These are phyloP conservation scores for Pseudococcus longispinus DNA, from an alignment of 2,888 invertebrate genomes.

Conservation along the genomic window DNA sequence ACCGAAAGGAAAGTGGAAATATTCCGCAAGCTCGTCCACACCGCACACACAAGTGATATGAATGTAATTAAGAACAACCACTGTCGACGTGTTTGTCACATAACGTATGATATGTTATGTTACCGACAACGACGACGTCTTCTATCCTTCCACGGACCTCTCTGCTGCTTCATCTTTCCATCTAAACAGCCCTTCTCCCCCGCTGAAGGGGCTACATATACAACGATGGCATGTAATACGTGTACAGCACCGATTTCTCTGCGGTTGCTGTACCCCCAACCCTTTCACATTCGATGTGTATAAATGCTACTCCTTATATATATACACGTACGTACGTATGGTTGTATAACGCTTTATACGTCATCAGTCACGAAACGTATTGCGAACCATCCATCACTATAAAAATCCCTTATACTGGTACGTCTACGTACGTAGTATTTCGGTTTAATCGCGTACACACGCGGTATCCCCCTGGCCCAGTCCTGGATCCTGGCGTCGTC, in stretches of 20 bases:
- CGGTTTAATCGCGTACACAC: constrained; percentile 16
- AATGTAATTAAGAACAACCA: constrained; percentile 44
- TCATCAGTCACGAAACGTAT: constrained; percentile 41
- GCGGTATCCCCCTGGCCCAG: neutral
- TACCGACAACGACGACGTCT: neutral
- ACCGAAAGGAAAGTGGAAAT: constrained; percentile 17
- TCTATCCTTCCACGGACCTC: neutral
- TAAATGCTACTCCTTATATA: neutral
- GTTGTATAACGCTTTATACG: constrained; percentile 3
- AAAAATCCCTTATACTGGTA: constrained; percentile 28
- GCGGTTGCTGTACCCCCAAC: too few relatives aligned
- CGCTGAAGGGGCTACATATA: neutral
- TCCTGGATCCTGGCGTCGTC: neutral
- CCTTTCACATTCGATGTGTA: neutral
- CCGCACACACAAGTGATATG: neutral
- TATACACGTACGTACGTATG: too few relatives aligned
- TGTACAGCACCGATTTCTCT: neutral
- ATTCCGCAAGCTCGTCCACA: neutral
- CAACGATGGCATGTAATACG: neutral
- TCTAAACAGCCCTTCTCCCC: too few relatives aligned
- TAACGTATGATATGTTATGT: constrained; percentile 47
- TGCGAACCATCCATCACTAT: constrained; percentile 42
- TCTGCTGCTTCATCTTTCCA: neutral
- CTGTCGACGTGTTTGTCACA: constrained; percentile 38
- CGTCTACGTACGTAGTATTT: constrained; percentile 1